Evolutionary conservation across 37 sponge, comb jelly and placozoan genomes (phyloP), one percentile per base, ranked within the genome.

Genomic region (Bolinopsis microptera): DNA sequence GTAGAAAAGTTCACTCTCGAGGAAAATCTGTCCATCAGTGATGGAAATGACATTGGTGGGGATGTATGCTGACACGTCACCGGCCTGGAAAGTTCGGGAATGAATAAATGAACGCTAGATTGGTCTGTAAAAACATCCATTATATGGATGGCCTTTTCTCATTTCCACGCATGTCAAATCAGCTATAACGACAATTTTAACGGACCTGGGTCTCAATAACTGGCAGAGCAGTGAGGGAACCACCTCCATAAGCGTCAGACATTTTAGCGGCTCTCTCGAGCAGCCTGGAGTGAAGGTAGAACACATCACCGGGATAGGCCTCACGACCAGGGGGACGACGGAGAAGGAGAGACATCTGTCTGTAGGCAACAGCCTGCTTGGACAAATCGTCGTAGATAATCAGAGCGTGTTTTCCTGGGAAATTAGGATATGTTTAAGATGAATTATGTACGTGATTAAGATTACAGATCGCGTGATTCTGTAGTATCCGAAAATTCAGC

Each of bases 41-140:
- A 98, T 98, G 61, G 99, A 98, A 94, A 98, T 98, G 38, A 98
- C 99, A 75, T 98, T 98, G 94, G 99, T 98, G 0, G 99, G 99
- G 77, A 98, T 98, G 93, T 98, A 98, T n/a, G 98, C 98, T 32
- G 98, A 98, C 88, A 98, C 98, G 83, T 98, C 98, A 22, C 98
- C 98, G 77, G 98, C 98, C 95, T 95, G 38, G 77, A 38, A 37
- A 0, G 69, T 27, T n/a, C 22, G 0, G 93, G 38, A n/a, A n/a
- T n/a, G n/a, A n/a, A n/a, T n/a, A n/a, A n/a, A n/a, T n/a, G n/a
- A n/a, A n/a, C n/a, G n/a, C n/a, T n/a, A n/a, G n/a, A n/a, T n/a
- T n/a, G n/a, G n/a, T n/a, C n/a, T n/a, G n/a, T n/a, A n/a, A n/a
- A n/a, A n/a, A n/a, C n/a, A n/a, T n/a, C n/a, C n/a, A n/a, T n/a